These are phyloP conservation scores for Caenorhabditis sp. DNA, from an alignment of 2,888 invertebrate species.

Conservation along the genomic window DNA sequence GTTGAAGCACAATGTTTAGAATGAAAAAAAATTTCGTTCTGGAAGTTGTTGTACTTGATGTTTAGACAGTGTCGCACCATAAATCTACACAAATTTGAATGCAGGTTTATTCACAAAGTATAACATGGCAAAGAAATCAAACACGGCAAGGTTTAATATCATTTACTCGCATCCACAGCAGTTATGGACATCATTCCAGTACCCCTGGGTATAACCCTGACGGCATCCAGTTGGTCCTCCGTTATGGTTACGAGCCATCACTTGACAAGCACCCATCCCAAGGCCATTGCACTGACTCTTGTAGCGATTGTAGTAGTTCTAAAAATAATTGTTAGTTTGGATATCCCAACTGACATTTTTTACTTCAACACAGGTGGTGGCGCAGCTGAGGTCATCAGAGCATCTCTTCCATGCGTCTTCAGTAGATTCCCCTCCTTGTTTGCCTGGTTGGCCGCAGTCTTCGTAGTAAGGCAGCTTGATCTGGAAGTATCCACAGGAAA, in stretches of 20 bases:
- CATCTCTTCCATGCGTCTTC: constrained; percentile 72
- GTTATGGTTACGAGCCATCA: constrained; percentile 8
- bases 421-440: constrained; percentile 60
- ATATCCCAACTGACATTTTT: not conserved
- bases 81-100: no score
- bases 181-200: not conserved
- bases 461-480: constrained; percentile 83
- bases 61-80: no score
- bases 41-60: no score
- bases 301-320: constrained; percentile 76
- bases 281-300: constrained; percentile 65
- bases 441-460: constrained; percentile 75
- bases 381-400: constrained; percentile 66
- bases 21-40: no score
- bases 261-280: constrained; percentile 68
- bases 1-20: no score
- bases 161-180: not conserved
- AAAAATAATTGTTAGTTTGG: not conserved
- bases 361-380: constrained; percentile 67
- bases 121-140: no score
- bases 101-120: no score
- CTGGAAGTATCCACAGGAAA: constrained; percentile 80
- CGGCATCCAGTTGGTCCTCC: not conserved
- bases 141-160: no score
- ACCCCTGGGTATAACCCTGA: not conserved